Percentiles rank a stretch among this genome's conserved stretches.
Evolutionary conservation across 2,888 invertebrate species (phyloP).

Genomic region (Tipula unca): DNA sequence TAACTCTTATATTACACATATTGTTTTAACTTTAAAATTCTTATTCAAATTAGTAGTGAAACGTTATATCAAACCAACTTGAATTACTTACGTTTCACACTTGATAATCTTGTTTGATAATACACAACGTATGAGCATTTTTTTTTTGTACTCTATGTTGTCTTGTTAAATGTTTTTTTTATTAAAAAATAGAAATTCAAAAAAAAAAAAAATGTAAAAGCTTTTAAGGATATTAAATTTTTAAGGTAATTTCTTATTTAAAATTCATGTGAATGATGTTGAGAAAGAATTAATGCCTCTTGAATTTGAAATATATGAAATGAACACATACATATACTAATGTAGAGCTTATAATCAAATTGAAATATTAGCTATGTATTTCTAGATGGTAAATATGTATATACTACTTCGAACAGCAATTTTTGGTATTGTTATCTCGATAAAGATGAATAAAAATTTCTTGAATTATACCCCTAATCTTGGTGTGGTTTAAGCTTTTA

Average conservation of each 20-base stretch:
- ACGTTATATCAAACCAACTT: not conserved
- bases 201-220: not conserved
- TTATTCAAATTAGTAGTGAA: not conserved
- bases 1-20: not conserved
- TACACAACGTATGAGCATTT: not conserved
- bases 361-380: not conserved
- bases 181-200: not conserved
- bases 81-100: not conserved
- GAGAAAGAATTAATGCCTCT: not conserved
- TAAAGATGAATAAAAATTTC: too few relatives aligned
- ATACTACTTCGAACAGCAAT: too few relatives aligned
- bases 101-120: not conserved
- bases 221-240: conserved; percentile 14
- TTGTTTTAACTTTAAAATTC: not conserved
- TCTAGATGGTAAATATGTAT: too few relatives aligned
- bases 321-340: too few relatives aligned
- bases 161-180: not conserved
- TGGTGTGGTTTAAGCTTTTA: too few relatives aligned
- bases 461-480: too few relatives aligned
- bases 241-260: not conserved
- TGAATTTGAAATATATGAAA: not conserved
- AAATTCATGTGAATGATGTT: not conserved
- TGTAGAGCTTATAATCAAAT: not conserved
- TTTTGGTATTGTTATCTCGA: too few relatives aligned
- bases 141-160: not conserved